Evolutionary conservation across 2,888 invertebrate species (phyloP).

Genomic region (Lacanobia oleracea): DNA sequence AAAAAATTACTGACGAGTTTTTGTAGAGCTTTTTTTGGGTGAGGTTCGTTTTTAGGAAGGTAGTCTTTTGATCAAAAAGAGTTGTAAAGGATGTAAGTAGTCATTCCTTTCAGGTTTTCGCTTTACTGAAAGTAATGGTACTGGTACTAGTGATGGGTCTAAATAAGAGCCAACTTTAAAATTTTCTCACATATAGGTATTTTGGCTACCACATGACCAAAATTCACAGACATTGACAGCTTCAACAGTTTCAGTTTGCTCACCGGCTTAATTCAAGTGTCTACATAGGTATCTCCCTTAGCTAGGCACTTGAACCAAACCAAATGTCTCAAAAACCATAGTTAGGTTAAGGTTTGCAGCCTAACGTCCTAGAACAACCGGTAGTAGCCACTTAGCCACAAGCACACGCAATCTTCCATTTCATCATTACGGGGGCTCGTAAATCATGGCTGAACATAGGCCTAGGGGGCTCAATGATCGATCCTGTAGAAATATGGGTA

Average conservation of each 20-base stretch:
- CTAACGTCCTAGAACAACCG: slow-evolving; percentile 6
- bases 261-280: not conserved
- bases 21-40: slow-evolving; percentile 32
- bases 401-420: slow-evolving; percentile 49
- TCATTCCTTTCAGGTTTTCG: not conserved
- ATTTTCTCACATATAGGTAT: too few relatives aligned
- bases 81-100: too few relatives aligned
- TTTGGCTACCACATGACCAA: too few relatives aligned
- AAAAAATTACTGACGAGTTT: slow-evolving; percentile 39
- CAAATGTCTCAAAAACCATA: not conserved
- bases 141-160: too few relatives aligned
- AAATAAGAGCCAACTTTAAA: too few relatives aligned
- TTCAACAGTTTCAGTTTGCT: not conserved
- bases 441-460: slow-evolving; percentile 50
- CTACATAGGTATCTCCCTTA: too few relatives aligned
- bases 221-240: too few relatives aligned
- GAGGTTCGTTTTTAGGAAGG: not conserved
- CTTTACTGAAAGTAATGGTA: too few relatives aligned
- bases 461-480: slow-evolving; percentile 50
- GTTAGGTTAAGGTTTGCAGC: not conserved
- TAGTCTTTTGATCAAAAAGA: not conserved
- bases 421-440: slow-evolving; percentile 56
- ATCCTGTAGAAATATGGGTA: slow-evolving; percentile 54
- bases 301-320: not conserved
- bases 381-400: slow-evolving; percentile 46